A percentile compares a stretch with the other conserved stretches of the same genome.
These are phyloP conservation scores for Lymantria dispar DNA, from an alignment of 2,888 invertebrate genomes.

Conservation along the genomic window DNA sequence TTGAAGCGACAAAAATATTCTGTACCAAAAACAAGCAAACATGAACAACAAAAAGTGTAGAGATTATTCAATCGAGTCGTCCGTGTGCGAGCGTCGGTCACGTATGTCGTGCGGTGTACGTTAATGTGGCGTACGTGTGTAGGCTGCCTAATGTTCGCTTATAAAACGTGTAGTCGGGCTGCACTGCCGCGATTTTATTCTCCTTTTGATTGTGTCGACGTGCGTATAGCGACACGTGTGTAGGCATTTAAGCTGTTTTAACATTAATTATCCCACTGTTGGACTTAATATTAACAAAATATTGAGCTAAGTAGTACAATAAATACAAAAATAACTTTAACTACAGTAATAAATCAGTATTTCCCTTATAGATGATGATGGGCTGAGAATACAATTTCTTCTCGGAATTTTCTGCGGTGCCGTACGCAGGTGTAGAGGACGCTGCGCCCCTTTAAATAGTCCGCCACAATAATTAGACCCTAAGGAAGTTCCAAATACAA, in stretches of 20 bases:
- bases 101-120: slow-evolving; percentile 68
- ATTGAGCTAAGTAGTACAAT: too few relatives aligned
- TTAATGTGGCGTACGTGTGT: slow-evolving; percentile 71
- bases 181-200: slow-evolving; percentile 61
- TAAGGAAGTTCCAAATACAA: too few relatives aligned
- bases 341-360: too few relatives aligned
- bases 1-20: slow-evolving; percentile 7
- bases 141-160: slow-evolving; percentile 57
- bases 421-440: too few relatives aligned
- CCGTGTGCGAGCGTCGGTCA: slow-evolving; percentile 47
- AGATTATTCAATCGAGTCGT: slow-evolving; percentile 58
- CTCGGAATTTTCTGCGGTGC: too few relatives aligned
- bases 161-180: slow-evolving; percentile 52
- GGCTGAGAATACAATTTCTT: too few relatives aligned
- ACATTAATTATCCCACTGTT: too few relatives aligned
- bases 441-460: too few relatives aligned
- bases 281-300: too few relatives aligned
- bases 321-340: too few relatives aligned
- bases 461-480: too few relatives aligned
- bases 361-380: too few relatives aligned
- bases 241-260: slow-evolving; percentile 22
- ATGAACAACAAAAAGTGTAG: slow-evolving; percentile 42
- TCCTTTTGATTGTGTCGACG: slow-evolving; percentile 71
- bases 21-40: slow-evolving; percentile 31
- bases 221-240: slow-evolving; percentile 42